Evolutionary conservation across 2,797 vertebrate species (phyloP).

Genomic region (Peromyscus nudipes): DNA sequence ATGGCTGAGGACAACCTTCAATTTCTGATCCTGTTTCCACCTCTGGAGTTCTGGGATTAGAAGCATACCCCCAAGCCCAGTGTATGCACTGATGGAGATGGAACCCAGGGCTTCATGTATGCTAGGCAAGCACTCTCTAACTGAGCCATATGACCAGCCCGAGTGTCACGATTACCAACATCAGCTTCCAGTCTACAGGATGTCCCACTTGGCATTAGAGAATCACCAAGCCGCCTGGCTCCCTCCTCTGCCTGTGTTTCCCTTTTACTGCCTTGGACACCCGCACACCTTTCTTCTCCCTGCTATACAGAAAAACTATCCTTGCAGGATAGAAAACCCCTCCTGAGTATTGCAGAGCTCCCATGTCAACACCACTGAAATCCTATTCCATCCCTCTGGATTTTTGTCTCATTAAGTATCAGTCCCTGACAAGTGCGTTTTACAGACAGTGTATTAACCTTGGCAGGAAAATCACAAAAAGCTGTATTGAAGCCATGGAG

Average conservation of each 20-base stretch:
- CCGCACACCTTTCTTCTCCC: accelerated
- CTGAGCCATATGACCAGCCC: neutral
- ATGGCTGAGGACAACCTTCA: neutral
- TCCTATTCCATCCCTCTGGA: constrained; percentile 81
- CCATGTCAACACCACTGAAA: constrained; percentile 82
- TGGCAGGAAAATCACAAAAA: constrained; percentile 88
- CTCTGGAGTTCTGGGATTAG: neutral
- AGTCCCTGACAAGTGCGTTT: constrained; percentile 86
- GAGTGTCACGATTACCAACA: neutral
- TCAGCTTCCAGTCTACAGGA: accelerated
- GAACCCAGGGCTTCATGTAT: neutral
- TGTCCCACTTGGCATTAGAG: accelerated
- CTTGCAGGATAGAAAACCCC: neutral
- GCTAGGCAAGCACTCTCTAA: neutral
- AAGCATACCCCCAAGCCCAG: neutral
- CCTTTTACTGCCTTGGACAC: accelerated
- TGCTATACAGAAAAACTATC: neutral
- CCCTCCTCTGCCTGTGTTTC: accelerated
- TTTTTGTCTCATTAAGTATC: constrained; percentile 88
- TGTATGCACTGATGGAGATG: neutral
- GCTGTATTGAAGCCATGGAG: constrained; percentile 85
- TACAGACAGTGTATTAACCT: constrained; percentile 89
- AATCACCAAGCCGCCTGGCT: neutral
- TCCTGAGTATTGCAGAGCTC: constrained; percentile 14
- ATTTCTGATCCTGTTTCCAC: neutral